Evolutionary conservation across 37 sponge, comb jelly and placozoan species (phyloP), one percentile per base, ranked within the genome.

Genomic region (Agelas oroides): DNA sequence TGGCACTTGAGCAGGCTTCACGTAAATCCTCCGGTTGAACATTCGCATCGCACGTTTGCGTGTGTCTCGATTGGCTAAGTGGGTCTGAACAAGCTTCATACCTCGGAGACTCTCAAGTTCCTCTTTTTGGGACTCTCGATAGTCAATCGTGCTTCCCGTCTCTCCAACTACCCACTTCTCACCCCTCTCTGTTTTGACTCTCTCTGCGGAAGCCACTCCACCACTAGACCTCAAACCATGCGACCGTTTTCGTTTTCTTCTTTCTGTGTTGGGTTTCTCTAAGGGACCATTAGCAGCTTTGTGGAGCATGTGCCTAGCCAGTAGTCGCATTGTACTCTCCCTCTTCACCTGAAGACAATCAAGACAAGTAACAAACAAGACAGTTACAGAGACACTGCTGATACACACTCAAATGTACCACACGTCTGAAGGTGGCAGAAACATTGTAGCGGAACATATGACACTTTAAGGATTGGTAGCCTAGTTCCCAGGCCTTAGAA

Each of bases 1-100:
- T n/a, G n/a, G n/a, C 30, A 11, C 27, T 37, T 68, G 69, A 30
- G 30, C 2, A 59, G 59, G 27, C 16, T 55, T 75, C 31, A 40
- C 39, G n/a, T 76, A 14, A 36, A 76, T 17, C n/a, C 77, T 25
- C 36, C 59, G 77, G 38, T 76, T 76, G 61, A 18, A 35, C 77
- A 76, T 59, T 0, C 77, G 62, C 38, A 5, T 59, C 1, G 54
- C 41, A 25, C 28, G 74, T 27, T 53, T 54, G 24, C 31, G 74
- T 5, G 53, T 73, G 3, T 54, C 46, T 8, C 46, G 46, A 46
- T 46, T 46, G 46, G 6, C 46, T 8, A 46, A 8, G 8, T 46
- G 46, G 8, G 46, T 12, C 46, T 46, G 46, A 8, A 46, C 46
- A 3, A 46, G 46, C 8, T 46, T 46, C 46, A 46, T 46, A 8